Evolutionary conservation across 2,113 vertebrate species (phyloP).

Genomic region (Malaclemys terrapin): DNA sequence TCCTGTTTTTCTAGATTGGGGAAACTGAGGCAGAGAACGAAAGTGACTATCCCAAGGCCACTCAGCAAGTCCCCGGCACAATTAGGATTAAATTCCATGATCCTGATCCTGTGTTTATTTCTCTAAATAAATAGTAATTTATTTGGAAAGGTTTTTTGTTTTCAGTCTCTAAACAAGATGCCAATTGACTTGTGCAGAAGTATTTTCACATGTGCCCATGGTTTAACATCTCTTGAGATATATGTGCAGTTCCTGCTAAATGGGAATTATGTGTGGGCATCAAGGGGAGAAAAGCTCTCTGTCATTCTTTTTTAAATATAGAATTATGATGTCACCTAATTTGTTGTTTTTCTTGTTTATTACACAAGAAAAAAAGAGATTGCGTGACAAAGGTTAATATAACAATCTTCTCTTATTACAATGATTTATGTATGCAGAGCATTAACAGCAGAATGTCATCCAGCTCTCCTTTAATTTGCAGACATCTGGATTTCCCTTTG

Average conservation of each 20-base stretch:
- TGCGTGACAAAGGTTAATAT: slow-evolving; percentile 80
- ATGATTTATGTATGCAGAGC: slow-evolving; percentile 86
- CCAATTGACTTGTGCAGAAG: neutral
- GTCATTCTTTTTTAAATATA: slow-evolving; percentile 60
- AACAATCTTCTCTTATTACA: slow-evolving; percentile 82
- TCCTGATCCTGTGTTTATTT: neutral
- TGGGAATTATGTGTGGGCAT: slow-evolving; percentile 20
- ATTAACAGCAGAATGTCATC: slow-evolving; percentile 82
- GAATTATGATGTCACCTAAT: slow-evolving; percentile 64
- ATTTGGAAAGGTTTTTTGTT: neutral
- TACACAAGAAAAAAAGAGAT: slow-evolving; percentile 74
- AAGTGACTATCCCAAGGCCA: neutral
- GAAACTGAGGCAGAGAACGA: neutral
- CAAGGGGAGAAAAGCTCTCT: slow-evolving; percentile 44
- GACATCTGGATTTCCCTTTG: slow-evolving; percentile 77
- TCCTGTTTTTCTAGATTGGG: neutral
- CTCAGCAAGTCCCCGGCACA: slow-evolving; percentile 11
- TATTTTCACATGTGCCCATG: neutral
- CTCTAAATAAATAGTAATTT: slow-evolving; percentile 21
- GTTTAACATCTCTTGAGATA: slow-evolving; percentile 31
- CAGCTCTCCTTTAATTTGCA: slow-evolving; percentile 79
- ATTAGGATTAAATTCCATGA: neutral
- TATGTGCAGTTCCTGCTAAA: slow-evolving; percentile 21
- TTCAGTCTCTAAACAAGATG: slow-evolving; percentile 24
- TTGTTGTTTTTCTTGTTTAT: slow-evolving; percentile 77